Conservation (phyloP, 2,113 vertebrate species). For the Chionis minor region DNA sequence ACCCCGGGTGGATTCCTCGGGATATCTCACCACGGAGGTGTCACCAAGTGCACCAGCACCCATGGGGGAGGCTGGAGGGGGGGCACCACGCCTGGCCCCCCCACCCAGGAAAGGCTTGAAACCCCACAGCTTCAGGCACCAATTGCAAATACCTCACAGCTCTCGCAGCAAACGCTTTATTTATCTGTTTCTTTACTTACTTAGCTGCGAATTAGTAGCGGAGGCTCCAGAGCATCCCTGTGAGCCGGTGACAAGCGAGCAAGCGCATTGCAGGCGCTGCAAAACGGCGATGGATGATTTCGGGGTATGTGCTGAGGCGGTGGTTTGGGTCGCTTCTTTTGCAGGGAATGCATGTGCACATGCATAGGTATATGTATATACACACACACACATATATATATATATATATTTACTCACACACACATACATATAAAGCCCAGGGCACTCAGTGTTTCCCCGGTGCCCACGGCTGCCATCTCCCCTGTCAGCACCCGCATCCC, state of each 20-base stretch:
- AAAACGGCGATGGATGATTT: rapidly evolving
- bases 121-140: not conserved
- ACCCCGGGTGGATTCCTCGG: rapidly evolving
- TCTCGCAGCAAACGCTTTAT: not conserved
- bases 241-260: not conserved
- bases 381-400: rapidly evolving
- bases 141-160: not conserved
- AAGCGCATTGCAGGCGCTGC: not conserved
- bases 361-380: rapidly evolving
- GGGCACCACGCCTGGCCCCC: rapidly evolving
- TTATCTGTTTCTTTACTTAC: not conserved
- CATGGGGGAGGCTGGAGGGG: not conserved
- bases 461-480: not conserved
- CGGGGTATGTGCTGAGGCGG: not conserved
- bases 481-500: rapidly evolving
- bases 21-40: not conserved
- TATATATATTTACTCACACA: too few species aligned
- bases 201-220: not conserved
- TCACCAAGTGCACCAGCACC: not conserved
- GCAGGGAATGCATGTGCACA: not conserved
- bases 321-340: not conserved
- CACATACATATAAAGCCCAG: not conserved
- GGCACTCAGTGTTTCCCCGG: not conserved
- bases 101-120: not conserved
- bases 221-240: not conserved